Percentiles rank a stretch among this genome's conserved stretches.
Conservation (phyloP, 2,797 vertebrate genomes). For the Falco concolor region DNA sequence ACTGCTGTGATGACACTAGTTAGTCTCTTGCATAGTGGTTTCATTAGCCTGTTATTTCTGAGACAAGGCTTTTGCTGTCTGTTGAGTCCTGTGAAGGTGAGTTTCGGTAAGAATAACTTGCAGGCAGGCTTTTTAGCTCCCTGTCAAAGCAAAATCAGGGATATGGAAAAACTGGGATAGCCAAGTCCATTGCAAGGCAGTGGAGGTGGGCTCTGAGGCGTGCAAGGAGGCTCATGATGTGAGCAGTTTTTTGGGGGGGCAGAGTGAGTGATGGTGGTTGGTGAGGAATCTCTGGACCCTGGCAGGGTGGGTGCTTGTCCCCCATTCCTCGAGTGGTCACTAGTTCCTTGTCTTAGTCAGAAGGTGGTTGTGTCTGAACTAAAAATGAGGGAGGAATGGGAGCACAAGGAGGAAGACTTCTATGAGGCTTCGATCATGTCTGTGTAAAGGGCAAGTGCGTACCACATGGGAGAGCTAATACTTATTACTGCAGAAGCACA, state of each 20-base stretch:
- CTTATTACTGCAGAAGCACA: not conserved
- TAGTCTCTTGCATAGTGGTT: not conserved
- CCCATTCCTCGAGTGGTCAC: not conserved
- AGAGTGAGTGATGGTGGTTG: not conserved
- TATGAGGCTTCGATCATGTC: not conserved
- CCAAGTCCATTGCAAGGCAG: rapidly evolving
- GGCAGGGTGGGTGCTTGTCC: rapidly evolving
- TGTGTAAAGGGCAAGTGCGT: not conserved
- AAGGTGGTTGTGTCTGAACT: not conserved
- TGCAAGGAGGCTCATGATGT: rapidly evolving
- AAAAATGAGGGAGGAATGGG: not conserved
- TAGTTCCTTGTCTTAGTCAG: not conserved
- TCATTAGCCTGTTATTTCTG: not conserved
- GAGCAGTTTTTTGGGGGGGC: rapidly evolving
- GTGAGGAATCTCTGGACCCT: not conserved
- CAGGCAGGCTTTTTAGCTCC: not conserved
- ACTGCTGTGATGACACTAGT: not conserved
- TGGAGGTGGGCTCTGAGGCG: not conserved
- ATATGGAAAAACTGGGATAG: not conserved
- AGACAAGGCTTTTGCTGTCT: not conserved
- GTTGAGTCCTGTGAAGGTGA: not conserved
- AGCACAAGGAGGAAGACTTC: not conserved
- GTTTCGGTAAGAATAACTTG: not conserved
- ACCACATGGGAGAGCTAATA: not conserved
- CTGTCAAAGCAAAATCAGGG: not conserved